Conservation (phyloP, 2,113 vertebrate genomes). For the Megalops atlanticus region DNA sequence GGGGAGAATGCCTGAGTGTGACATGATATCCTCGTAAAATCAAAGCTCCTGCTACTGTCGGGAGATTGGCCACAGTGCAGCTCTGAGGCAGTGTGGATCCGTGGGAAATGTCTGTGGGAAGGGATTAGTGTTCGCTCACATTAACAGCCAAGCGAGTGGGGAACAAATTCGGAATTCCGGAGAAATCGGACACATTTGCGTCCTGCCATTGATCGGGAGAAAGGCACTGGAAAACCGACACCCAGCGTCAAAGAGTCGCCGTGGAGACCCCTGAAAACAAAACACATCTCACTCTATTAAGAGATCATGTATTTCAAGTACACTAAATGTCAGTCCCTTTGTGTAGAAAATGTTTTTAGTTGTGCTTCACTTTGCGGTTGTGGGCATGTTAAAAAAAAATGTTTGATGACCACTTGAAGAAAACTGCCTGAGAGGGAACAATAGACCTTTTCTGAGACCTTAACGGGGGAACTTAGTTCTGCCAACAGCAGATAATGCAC, state of each 20-base stretch:
- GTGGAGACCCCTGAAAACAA: neutral
- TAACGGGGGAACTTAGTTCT: neutral
- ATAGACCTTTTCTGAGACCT: neutral
- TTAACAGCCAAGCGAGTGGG: constrained; percentile 49
- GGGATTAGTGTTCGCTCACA: constrained; percentile 59
- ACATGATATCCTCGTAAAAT: constrained; percentile 59
- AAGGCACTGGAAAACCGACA: constrained; percentile 40
- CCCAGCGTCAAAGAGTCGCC: neutral
- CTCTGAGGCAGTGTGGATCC: constrained; percentile 44
- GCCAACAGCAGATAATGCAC: neutral
- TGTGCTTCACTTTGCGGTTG: neutral
- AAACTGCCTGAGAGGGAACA: neutral
- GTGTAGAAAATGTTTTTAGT: neutral
- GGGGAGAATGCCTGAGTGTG: constrained; percentile 40
- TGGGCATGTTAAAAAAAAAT: neutral
- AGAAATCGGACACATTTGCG: constrained; percentile 48
- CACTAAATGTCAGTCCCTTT: neutral
- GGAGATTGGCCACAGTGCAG: constrained; percentile 37
- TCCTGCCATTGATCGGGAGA: constrained; percentile 45
- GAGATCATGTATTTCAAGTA: neutral
- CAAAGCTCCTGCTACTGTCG: constrained; percentile 43
- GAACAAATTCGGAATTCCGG: constrained; percentile 58
- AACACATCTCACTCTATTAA: neutral
- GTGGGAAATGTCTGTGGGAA: constrained; percentile 69
- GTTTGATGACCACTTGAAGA: neutral